phyloP scores from a whole-genome alignment of 2,113 vertebrate species.

The Plecturocebus donacophilus region DNA sequence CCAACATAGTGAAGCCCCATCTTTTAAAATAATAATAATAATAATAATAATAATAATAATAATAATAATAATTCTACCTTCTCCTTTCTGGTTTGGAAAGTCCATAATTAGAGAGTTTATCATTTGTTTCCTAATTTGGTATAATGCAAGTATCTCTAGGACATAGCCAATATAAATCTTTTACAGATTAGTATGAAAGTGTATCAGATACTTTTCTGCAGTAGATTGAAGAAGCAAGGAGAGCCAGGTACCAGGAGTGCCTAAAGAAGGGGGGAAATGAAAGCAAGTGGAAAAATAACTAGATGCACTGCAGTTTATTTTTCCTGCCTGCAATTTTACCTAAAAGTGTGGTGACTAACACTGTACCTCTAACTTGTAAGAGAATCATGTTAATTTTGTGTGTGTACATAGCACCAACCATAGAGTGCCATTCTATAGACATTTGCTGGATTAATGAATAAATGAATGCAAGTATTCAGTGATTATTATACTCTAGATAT shows the following conservation, averaged over 20 bases:
- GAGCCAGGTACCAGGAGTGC: not conserved
- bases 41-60: conserved; percentile 16
- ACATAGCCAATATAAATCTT: not conserved
- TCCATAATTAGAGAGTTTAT: not conserved
- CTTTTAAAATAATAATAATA: conserved; percentile 25
- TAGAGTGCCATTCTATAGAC: not conserved
- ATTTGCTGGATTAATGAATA: not conserved
- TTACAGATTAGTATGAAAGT: not conserved
- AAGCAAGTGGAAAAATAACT: not conserved
- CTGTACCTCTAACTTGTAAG: not conserved
- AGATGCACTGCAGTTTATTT: not conserved
- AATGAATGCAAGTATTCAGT: not conserved
- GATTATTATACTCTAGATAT: not conserved
- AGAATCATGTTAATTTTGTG: not conserved
- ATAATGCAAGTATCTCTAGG: not conserved
- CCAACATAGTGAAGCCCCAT: too few species aligned
- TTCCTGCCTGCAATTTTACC: not conserved
- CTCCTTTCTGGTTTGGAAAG: not conserved
- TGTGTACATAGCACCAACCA: not conserved
- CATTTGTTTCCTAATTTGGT: conserved; percentile 8
- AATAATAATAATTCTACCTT: not conserved
- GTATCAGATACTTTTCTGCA: not conserved
- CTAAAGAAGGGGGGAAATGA: not conserved
- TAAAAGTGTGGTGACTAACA: not conserved
- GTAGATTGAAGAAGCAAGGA: not conserved